Conservation (phyloP, 2,888 invertebrate genomes). For the Nyleta sp. region DNA sequence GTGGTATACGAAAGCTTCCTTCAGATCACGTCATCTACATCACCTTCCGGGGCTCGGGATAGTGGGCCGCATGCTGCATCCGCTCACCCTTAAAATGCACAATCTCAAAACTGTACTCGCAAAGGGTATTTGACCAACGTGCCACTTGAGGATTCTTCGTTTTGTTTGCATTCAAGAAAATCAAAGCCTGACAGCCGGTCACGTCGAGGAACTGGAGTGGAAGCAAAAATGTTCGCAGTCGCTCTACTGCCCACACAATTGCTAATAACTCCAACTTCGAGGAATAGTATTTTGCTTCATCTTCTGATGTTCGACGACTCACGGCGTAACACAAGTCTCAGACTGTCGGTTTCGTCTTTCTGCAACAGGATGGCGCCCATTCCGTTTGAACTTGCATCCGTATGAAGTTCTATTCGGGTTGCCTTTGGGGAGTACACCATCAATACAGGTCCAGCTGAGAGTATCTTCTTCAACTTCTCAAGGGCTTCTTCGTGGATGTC, state of each 20-base stretch:
- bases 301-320: constrained; percentile 32
- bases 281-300: constrained; percentile 68
- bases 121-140: constrained; percentile 24
- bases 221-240: constrained; percentile 12
- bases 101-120: constrained; percentile 27
- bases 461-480: not conserved
- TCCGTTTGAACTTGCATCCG: constrained; percentile 21
- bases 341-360: not conserved
- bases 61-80: constrained; percentile 31
- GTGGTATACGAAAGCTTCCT: not conserved
- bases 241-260: constrained; percentile 25
- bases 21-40: not conserved
- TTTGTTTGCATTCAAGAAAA: constrained; percentile 16
- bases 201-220: constrained; percentile 3
- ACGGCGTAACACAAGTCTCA: constrained; percentile 31
- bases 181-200: constrained; percentile 36
- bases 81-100: constrained; percentile 28
- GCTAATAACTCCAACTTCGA: constrained; percentile 49
- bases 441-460: not conserved
- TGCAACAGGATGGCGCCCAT: constrained; percentile 18
- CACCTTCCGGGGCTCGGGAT: constrained; percentile 17
- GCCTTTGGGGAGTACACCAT: not conserved
- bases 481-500: constrained; percentile 10
- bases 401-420: constrained; percentile 21
- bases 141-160: constrained; percentile 28